These are phyloP conservation scores for Neosilurus mollespiculum DNA, from an alignment of 2,797 vertebrate genomes.

Conservation along the genomic window DNA sequence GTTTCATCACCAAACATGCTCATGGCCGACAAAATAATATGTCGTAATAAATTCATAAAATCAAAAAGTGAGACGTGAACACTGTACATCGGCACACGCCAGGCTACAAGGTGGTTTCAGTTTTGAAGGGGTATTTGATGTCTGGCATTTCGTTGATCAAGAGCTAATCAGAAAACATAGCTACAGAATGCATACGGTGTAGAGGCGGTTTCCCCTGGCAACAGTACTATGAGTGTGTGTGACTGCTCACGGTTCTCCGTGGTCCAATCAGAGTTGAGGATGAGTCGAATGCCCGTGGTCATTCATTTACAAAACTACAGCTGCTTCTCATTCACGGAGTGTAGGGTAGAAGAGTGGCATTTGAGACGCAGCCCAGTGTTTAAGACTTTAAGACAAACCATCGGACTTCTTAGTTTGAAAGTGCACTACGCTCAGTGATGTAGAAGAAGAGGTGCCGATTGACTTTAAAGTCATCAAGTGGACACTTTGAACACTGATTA, in stretches of 20 bases:
- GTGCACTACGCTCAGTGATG: not conserved
- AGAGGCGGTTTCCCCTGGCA: not conserved
- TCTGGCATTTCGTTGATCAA: not conserved
- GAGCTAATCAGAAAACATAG: not conserved
- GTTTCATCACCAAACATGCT: not conserved
- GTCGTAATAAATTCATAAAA: not conserved
- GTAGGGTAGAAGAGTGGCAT: not conserved
- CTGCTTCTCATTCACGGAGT: not conserved
- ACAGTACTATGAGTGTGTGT: not conserved
- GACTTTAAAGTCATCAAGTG: not conserved
- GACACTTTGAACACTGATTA: not conserved
- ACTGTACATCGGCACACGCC: not conserved
- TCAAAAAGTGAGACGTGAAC: not conserved
- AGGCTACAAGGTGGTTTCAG: not conserved
- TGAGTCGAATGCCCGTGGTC: not conserved
- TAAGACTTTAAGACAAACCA: not conserved
- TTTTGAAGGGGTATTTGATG: not conserved
- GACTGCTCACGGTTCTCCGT: conserved; percentile 12
- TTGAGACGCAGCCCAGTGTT: not conserved
- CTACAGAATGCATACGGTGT: not conserved
- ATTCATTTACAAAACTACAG: not conserved
- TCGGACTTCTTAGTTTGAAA: not conserved
- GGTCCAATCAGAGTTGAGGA: not conserved
- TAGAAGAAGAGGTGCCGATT: not conserved
- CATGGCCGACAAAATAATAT: not conserved